Evolutionary conservation across 2,113 vertebrate genomes (phyloP).

Genomic region (Poeciliopsis occidentalis): DNA sequence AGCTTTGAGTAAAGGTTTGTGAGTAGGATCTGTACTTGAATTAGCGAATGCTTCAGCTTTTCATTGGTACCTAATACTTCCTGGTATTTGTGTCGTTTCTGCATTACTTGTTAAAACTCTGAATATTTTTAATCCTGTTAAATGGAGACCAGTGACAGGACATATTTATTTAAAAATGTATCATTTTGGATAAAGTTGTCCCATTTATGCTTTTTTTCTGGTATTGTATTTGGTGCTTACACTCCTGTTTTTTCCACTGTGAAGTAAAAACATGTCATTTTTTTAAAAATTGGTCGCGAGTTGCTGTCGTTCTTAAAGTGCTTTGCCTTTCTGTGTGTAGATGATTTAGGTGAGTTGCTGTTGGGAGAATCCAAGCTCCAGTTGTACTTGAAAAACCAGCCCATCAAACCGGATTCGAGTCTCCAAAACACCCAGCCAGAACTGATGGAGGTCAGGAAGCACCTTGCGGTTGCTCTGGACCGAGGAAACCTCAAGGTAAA

Average conservation of each 20-base stretch:
- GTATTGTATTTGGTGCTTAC: too few species aligned
- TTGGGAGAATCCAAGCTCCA: conserved; percentile 95
- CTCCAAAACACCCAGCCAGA: conserved; percentile 86
- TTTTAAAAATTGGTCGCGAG: too few species aligned
- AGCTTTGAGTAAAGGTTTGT: conserved; percentile 14
- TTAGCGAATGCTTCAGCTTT: conserved; percentile 28
- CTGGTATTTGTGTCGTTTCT: conserved; percentile 46
- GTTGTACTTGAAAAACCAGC: conserved; percentile 92
- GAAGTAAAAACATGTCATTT: neutral
- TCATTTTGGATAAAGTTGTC: too few species aligned
- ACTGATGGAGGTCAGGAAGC: conserved; percentile 92
- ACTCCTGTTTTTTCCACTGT: neutral
- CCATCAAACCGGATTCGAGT: conserved; percentile 88
- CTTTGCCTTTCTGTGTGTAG: conserved; percentile 62
- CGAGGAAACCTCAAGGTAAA: conserved; percentile 94
- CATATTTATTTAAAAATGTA: neutral
- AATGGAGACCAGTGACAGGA: too few species aligned
- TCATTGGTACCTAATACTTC: conserved; percentile 37
- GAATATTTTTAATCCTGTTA: neutral
- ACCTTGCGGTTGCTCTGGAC: conserved; percentile 92
- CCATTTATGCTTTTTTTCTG: too few species aligned
- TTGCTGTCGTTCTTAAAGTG: neutral
- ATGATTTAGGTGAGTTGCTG: conserved; percentile 95
- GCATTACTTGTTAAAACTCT: neutral
- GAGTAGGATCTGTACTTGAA: conserved; percentile 38